Evolutionary conservation across 2,888 invertebrate genomes (phyloP).

Genomic region (Acanthacorydalis orientalis): DNA sequence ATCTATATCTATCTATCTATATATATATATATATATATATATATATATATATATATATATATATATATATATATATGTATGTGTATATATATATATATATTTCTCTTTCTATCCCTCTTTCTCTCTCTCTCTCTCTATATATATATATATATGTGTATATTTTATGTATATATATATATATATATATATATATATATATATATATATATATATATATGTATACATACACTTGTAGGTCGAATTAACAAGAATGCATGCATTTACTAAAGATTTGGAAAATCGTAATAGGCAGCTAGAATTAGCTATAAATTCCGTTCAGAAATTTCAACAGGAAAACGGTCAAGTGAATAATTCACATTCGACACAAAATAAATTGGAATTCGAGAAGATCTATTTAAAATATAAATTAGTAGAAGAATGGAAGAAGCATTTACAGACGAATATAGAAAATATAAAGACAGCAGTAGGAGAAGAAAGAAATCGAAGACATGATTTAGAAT

Average conservation of each 20-base stretch:
- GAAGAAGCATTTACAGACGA: constrained; percentile 7
- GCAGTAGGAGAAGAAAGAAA: background rate
- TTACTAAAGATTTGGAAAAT: background rate
- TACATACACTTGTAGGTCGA: background rate
- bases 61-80: no score
- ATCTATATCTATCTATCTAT: no score
- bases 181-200: background rate
- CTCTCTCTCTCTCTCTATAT: no score
- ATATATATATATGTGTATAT: no score
- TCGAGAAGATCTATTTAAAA: constrained; percentile 7
- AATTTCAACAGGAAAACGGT: background rate
- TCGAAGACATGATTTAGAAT: background rate
- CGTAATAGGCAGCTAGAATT: background rate
- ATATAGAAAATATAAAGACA: constrained; percentile 8
- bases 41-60: no score
- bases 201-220: no score
- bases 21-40: no score
- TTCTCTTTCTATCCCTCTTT: no score
- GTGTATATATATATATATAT: no score
- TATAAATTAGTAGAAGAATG: constrained; percentile 6
- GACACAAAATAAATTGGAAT: constrained; percentile 1
- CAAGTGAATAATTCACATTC: background rate
- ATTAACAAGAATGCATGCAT: background rate
- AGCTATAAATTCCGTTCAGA: background rate
- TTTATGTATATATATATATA: no score